phyloP scores from a whole-genome alignment of 2,888 invertebrate species.

The Clunio marinus region DNA sequence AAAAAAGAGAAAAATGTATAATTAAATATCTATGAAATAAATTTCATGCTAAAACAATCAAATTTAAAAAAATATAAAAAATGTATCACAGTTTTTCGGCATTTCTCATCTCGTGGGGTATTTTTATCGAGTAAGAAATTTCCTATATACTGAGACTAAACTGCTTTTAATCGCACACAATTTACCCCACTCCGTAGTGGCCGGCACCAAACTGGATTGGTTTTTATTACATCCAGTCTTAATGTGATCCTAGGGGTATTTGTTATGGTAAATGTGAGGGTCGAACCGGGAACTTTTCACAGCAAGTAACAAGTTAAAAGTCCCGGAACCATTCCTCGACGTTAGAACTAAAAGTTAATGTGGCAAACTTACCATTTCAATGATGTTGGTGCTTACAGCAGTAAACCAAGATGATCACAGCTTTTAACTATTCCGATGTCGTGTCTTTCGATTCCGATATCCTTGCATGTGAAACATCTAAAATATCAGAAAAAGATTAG shows the following conservation, averaged over 20 bases:
- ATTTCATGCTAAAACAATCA: not conserved
- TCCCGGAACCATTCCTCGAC: not conserved
- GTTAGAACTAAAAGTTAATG: not conserved
- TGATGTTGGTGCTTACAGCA: too few species aligned
- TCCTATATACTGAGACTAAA: conserved; percentile 38
- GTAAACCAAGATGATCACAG: too few species aligned
- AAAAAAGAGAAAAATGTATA: not conserved
- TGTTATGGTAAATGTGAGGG: not conserved
- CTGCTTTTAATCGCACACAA: conserved; percentile 35
- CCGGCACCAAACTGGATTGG: conserved; percentile 35
- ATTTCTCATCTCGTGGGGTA: conserved; percentile 38
- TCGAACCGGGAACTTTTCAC: conserved; percentile 17
- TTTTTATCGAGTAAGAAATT: conserved; percentile 37
- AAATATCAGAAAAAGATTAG: too few species aligned
- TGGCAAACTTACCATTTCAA: conserved; percentile 32
- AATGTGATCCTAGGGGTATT: conserved; percentile 37
- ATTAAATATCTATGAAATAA: not conserved
- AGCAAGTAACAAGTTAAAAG: not conserved
- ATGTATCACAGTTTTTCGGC: conserved; percentile 38
- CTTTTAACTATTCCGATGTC: conserved; percentile 9
- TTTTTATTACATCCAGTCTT: conserved; percentile 28
- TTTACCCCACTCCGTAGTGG: conserved; percentile 34
- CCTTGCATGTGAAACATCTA: too few species aligned
- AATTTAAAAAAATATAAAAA: conserved; percentile 21
- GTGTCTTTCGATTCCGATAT: not conserved